phyloP scores from a whole-genome alignment of 2,888 invertebrate species.

The Helicoverpa assulta region DNA sequence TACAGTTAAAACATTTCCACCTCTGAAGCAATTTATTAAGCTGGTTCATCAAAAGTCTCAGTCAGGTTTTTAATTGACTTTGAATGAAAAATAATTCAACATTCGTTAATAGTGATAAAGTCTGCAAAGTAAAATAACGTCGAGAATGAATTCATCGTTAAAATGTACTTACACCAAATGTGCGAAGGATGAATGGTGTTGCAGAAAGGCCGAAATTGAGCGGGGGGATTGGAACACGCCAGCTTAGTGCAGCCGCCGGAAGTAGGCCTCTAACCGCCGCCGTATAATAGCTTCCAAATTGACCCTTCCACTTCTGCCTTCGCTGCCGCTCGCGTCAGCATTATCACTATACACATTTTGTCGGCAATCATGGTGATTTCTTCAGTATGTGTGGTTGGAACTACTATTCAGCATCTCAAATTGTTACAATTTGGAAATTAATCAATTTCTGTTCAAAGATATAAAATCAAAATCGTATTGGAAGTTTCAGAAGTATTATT shows the following conservation, averaged over 20 bases:
- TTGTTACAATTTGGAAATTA: constrained; percentile 64
- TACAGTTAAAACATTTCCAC: constrained; percentile 77
- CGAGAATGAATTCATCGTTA: constrained; percentile 60
- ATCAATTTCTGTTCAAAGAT: constrained; percentile 80
- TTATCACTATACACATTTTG: constrained; percentile 65
- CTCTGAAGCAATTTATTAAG: constrained; percentile 69
- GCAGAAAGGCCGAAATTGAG: constrained; percentile 87
- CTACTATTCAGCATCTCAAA: background rate
- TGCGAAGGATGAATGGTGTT: constrained; percentile 77
- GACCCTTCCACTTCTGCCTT: constrained; percentile 84
- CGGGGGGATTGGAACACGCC: constrained; percentile 84
- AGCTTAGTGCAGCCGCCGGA: constrained; percentile 89
- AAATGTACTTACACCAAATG: constrained; percentile 72
- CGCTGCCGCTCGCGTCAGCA: constrained; percentile 72
- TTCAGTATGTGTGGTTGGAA: constrained; percentile 7
- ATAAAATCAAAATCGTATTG: constrained; percentile 80
- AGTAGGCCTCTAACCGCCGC: constrained; percentile 88
- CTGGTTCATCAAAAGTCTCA: constrained; percentile 46
- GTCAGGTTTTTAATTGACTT: constrained; percentile 25
- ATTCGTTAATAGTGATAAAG: constrained; percentile 21
- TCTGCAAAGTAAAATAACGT: constrained; percentile 15
- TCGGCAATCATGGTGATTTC: constrained; percentile 26
- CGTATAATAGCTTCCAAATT: constrained; percentile 89
- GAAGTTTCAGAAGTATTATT: constrained; percentile 86
- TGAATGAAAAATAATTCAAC: constrained; percentile 35